These are phyloP conservation scores for Loxodonta africana DNA, from an alignment of 2,113 vertebrate genomes.

Conservation along the genomic window DNA sequence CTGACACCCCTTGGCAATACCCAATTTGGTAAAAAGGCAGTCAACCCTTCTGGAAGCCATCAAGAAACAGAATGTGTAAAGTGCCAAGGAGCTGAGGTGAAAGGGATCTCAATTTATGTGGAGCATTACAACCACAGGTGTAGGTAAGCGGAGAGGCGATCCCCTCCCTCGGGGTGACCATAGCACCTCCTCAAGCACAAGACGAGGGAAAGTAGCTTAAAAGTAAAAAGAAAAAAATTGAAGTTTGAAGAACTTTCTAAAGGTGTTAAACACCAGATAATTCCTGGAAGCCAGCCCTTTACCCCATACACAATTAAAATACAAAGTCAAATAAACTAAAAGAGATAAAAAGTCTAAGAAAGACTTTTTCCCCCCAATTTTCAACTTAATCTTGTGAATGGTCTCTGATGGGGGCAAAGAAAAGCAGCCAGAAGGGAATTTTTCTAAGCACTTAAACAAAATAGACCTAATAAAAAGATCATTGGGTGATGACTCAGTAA, in stretches of 20 bases:
- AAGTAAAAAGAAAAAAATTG: background rate
- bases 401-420: background rate
- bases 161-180: background rate
- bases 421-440: background rate
- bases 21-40: background rate
- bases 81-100: background rate
- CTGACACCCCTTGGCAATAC: background rate
- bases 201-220: background rate
- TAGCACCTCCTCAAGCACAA: background rate
- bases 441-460: slow-evolving; percentile 49
- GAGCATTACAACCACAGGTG: background rate
- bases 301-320: background rate
- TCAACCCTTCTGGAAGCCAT: background rate
- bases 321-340: background rate
- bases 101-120: background rate
- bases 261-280: background rate
- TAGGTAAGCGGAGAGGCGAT: background rate
- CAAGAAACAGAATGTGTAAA: slow-evolving; percentile 5
- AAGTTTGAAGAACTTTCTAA: background rate
- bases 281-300: background rate
- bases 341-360: slow-evolving; percentile 6
- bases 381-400: background rate
- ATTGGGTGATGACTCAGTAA: slow-evolving; percentile 8
- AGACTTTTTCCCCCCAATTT: background rate
- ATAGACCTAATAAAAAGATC: slow-evolving; percentile 24